A percentile compares a stretch with the other conserved stretches of the same genome.
Conservation (phyloP, 2,888 invertebrate species). For the Eupeodes luniger region DNA sequence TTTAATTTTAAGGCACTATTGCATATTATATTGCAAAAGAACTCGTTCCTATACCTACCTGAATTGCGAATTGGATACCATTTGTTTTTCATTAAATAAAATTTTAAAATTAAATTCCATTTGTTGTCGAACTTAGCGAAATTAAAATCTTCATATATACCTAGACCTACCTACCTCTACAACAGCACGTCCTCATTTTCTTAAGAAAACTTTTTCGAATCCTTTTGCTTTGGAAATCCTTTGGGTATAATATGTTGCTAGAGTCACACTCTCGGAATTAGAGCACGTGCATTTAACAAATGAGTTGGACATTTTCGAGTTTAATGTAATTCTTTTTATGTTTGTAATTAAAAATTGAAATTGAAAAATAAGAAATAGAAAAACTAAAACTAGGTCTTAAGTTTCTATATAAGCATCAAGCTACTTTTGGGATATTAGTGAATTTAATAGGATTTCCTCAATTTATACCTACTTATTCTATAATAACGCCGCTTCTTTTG, state of each 20-base stretch:
- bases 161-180: too few species aligned
- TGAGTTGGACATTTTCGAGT: conserved; percentile 47
- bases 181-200: conserved; percentile 22
- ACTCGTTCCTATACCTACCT: too few species aligned
- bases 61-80: neutral
- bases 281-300: conserved; percentile 54
- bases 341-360: conserved; percentile 16
- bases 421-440: neutral
- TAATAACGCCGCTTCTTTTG: neutral
- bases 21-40: neutral
- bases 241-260: neutral
- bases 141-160: conserved; percentile 25
- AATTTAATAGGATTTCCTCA: neutral
- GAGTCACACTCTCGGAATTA: neutral
- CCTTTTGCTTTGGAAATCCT: conserved; percentile 14
- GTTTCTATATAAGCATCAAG: neutral
- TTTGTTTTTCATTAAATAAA: conserved; percentile 43
- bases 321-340: neutral
- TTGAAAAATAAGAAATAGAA: neutral
- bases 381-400: neutral
- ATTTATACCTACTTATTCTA: neutral
- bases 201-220: conserved; percentile 14
- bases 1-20: conserved; percentile 32
- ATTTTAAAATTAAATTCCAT: conserved; percentile 37
- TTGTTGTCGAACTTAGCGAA: conserved; percentile 36